Percentiles rank a stretch among this genome's conserved stretches.
Evolutionary conservation across 2,888 invertebrate species (phyloP).

Genomic region (Stomorhina lunata): DNA sequence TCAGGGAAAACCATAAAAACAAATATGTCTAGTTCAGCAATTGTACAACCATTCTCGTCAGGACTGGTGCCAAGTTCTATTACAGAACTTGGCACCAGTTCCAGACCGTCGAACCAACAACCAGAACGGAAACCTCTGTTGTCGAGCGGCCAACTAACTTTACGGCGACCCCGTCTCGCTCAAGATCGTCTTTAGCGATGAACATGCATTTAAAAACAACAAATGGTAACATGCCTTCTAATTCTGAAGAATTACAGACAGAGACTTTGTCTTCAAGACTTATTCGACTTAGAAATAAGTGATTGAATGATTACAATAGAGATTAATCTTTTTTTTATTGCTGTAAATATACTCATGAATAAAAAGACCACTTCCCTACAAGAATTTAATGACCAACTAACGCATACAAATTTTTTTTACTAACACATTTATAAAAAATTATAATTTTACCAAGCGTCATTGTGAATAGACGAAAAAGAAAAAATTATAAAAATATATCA

Average conservation of each 20-base stretch:
- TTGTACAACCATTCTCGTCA: background rate
- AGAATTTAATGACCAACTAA: no score
- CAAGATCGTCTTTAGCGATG: background rate
- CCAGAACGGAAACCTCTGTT: background rate
- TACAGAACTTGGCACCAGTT: no score
- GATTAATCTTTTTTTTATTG: no score
- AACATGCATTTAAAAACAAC: background rate
- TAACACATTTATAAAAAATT: no score
- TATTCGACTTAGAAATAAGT: background rate
- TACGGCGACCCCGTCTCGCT: background rate
- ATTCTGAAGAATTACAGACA: background rate
- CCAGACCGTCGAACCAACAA: background rate
- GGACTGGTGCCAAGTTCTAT: background rate
- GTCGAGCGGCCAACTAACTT: background rate
- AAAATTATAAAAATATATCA: no score
- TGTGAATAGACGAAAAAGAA: background rate
- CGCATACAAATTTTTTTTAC: no score
- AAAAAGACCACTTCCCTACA: no score
- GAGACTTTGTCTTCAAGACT: background rate
- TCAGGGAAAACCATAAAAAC: background rate
- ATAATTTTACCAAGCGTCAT: no score
- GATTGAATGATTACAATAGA: no score
- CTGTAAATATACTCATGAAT: no score
- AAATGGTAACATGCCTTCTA: background rate
- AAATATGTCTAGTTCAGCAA: background rate